Evolutionary conservation across 2,888 invertebrate genomes (phyloP), one percentile per base, ranked within the genome.

Genomic region (Zygogramma bicolorata): DNA sequence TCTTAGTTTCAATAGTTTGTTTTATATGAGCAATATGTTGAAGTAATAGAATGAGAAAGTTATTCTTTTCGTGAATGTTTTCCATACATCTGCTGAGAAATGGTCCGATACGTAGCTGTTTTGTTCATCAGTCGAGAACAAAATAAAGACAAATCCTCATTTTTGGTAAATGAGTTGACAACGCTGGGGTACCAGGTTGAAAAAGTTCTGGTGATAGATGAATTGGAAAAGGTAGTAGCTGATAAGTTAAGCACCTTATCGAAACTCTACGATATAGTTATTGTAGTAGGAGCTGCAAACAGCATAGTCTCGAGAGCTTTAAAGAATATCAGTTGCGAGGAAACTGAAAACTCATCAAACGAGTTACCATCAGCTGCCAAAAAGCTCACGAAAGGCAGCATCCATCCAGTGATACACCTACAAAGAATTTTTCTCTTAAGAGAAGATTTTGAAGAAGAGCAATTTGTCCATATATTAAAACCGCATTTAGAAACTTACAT

Each of bases 201-300:
- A 38, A 77, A 78, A 72, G 62, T 79, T 27, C 59, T 76, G 6
- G 31, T 77, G 13, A 38, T 76, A 34, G 60, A 69, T 5, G 78
- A 81, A 68, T 38, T 74, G 57, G 76, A 74, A 25, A 68, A 60
- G 10, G 22, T 67, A 22, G 29, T 80, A 38, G 66, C 68, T 7
- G 18, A 57, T 18, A 76, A 79, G 66, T 60, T 81, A 46, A 59
- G 70, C 7, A 53, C 18, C 8, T 58, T 77, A 20, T 67, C 73
- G 13, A 84, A 81, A 70, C 74, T 81, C 42, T 81, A 72, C 68
- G 84, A 85, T 77, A 73, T 85, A 60, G 76, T 84, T 1, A 61
- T 85, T 8, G 67, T 83, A 34, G 68, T 84, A 27, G 75, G 76
- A 27, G 75, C 77, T 66, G 34, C 77, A 3, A 68, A 75, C 20